Percentiles rank a stretch among this genome's conserved stretches.
Evolutionary conservation across 2,888 invertebrate genomes (phyloP).

Genomic region (Steinernema scapterisci): DNA sequence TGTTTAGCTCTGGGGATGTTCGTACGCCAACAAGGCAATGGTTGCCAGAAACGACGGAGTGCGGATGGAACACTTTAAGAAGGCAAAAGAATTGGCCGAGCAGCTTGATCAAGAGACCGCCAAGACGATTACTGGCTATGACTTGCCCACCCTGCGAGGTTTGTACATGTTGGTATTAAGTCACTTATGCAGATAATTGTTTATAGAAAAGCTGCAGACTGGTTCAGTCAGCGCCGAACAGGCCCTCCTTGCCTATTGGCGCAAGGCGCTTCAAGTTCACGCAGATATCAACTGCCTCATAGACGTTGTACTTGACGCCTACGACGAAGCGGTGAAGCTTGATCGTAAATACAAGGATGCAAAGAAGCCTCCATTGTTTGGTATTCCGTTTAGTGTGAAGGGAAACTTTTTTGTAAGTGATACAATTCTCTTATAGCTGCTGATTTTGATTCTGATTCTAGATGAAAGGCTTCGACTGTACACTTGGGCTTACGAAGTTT

Average conservation of each 20-base stretch:
- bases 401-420: slow-evolving; percentile 53
- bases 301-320: slow-evolving; percentile 57
- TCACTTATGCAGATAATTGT: slow-evolving; percentile 33
- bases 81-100: neutral
- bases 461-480: slow-evolving; percentile 67
- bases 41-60: neutral
- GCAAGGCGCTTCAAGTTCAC: slow-evolving; percentile 57
- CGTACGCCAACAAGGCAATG: neutral
- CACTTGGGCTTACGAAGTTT: slow-evolving; percentile 66
- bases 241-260: slow-evolving; percentile 57
- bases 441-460: slow-evolving; percentile 41
- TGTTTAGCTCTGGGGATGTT: slow-evolving; percentile 8
- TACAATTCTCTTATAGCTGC: neutral
- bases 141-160: neutral
- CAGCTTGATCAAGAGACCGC: neutral
- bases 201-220: slow-evolving; percentile 55
- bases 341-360: slow-evolving; percentile 48
- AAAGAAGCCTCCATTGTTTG: slow-evolving; percentile 62
- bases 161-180: neutral
- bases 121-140: neutral
- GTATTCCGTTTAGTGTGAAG: slow-evolving; percentile 67
- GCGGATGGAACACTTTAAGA: neutral
- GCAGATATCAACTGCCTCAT: slow-evolving; percentile 58
- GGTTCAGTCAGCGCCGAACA: slow-evolving; percentile 53
- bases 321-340: slow-evolving; percentile 49